Conservation (phyloP, 2,113 vertebrate genomes). For the Puffinus mauretanicus region DNA sequence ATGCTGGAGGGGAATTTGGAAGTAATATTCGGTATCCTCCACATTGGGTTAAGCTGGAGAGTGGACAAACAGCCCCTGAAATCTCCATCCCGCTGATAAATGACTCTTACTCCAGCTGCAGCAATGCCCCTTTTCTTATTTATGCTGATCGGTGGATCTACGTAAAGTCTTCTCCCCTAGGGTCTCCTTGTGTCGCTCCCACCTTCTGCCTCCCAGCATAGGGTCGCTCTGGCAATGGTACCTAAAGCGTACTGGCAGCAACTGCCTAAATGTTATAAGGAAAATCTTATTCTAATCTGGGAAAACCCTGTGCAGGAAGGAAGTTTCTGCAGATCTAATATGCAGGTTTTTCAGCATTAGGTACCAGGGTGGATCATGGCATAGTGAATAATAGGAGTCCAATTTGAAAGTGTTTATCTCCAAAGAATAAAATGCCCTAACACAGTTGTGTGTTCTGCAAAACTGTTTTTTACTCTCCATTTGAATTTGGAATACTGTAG, state of each 20-base stretch:
- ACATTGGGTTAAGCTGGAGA: neutral
- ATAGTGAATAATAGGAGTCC: neutral
- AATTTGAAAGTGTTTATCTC: neutral
- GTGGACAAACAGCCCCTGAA: neutral
- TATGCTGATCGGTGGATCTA: neutral
- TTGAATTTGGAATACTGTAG: neutral
- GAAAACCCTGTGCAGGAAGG: neutral
- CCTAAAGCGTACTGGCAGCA: neutral
- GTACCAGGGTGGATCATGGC: neutral
- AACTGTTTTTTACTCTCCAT: neutral
- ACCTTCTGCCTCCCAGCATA: neutral
- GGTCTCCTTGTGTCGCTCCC: neutral
- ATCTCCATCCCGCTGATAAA: neutral
- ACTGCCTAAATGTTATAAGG: neutral
- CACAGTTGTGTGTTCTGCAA: neutral
- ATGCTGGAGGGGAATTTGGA: neutral
- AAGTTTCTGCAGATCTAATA: neutral
- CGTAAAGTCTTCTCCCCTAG: neutral
- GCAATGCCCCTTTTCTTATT: neutral
- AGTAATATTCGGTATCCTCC: neutral
- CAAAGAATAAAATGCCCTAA: neutral
- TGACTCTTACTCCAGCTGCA: neutral
- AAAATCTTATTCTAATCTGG: neutral
- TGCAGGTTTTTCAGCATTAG: neutral
- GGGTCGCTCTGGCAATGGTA: neutral